These are phyloP conservation scores for Luperina testacea DNA, from an alignment of 2,888 invertebrate species.

Conservation along the genomic window DNA sequence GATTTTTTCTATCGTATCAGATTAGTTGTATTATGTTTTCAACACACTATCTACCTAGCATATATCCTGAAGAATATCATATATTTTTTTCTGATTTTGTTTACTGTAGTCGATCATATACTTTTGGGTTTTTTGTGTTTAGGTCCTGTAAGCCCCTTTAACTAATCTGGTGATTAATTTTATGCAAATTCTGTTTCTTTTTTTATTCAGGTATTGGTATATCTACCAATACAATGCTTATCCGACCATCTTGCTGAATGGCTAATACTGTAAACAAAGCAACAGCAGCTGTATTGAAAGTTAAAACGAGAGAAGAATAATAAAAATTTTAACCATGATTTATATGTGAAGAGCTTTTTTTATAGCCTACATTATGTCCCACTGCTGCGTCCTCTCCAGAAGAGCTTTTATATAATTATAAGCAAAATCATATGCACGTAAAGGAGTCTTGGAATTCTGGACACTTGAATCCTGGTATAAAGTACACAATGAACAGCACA, in stretches of 20 bases:
- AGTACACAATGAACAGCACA: too few species aligned
- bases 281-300: background rate
- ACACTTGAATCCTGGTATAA: background rate
- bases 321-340: background rate
- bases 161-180: slow-evolving; percentile 2
- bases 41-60: too few species aligned
- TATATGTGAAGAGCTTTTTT: background rate
- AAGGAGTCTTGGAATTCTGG: background rate
- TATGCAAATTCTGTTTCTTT: background rate
- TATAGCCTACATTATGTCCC: background rate
- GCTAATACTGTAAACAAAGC: background rate
- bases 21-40: too few species aligned
- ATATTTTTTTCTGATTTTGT: too few species aligned
- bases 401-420: too few species aligned
- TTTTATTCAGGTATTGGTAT: background rate
- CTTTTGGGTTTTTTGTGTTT: too few species aligned
- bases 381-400: background rate
- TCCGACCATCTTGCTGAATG: background rate
- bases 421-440: background rate
- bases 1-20: too few species aligned
- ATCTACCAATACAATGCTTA: slow-evolving; percentile 1
- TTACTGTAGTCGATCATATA: too few species aligned
- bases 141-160: background rate
- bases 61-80: too few species aligned
- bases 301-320: background rate